Evolutionary conservation across 2,888 invertebrate species (phyloP), one percentile per base, ranked within the genome.

Genomic region (Scaptomyza parva): DNA sequence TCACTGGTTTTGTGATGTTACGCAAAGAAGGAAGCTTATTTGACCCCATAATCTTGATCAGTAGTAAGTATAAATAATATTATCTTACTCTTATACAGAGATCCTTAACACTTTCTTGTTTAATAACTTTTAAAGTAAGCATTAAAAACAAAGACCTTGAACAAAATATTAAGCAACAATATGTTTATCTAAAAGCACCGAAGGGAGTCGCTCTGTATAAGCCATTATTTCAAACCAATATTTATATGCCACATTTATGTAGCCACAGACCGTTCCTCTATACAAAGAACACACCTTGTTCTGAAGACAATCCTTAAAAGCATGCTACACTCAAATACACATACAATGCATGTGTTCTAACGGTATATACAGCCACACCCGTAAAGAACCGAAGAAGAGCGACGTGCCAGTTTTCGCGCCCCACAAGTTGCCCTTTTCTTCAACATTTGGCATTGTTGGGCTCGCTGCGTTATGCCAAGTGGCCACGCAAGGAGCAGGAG

Each of bases 291-390:
- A 88, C 85, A 78, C 85, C 88, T 88, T 77, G 60, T 86, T 74
- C 55, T 45, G 78, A 45, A 33, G 79, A 86, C 85, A 86, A 86
- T 84, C 85, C 85, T 70, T 86, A 84, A 85, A 88, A 74, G 51
- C 60, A 52, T 44, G 67, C 40, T 30, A 74, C 28, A 30, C 1
- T 2, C 8, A 62, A 26, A 33, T 47, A 47, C 12, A 5, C 18
- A n/a, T n/a, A n/a, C n/a, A n/a, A n/a, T n/a, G 18, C 18, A 28
- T 28, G 12, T 12, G 28, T 28, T 11, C 7, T 47, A 18, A 18
- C 28, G 9, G 26, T 48, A 30, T 55, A 7, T 35, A 12, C 30
- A 8, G 74, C 43, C 85, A 72, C 72, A 69, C 86, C 71, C 63
- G 64, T 37, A 14, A 30, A 18, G 17, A 17, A 8, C 17, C 17